Percentiles rank a stretch among this genome's conserved stretches.
Conservation (phyloP, 2,113 vertebrate genomes). For the Lycaon pictus region DNA sequence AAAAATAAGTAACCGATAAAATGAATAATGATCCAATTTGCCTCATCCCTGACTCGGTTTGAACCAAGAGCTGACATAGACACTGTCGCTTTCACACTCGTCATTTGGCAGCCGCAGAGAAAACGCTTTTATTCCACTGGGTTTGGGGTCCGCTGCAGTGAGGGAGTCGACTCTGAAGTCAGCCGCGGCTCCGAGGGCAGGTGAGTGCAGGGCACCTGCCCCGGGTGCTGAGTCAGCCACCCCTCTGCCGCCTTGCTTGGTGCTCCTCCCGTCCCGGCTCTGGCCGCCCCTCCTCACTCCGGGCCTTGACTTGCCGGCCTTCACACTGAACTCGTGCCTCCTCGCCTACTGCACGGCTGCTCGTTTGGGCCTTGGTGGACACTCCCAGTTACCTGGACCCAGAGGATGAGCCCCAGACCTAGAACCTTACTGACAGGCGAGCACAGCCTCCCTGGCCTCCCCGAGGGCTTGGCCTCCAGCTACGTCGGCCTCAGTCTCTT, state of each 20-base stretch:
- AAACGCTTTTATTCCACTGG: background rate
- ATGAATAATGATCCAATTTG: background rate
- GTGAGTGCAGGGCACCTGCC: too few relatives aligned
- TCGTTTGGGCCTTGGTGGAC: background rate
- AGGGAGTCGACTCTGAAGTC: background rate
- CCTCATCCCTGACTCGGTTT: background rate
- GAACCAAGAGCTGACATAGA: background rate
- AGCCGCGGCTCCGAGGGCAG: rapidly evolving
- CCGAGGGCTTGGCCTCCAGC: rapidly evolving
- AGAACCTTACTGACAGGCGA: rapidly evolving
- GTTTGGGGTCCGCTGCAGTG: background rate
- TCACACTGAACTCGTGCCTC: rapidly evolving
- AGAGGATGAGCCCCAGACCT: background rate
- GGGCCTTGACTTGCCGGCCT: rapidly evolving
- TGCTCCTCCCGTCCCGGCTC: background rate
- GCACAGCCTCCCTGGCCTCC: rapidly evolving
- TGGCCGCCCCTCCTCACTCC: rapidly evolving
- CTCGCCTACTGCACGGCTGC: rapidly evolving
- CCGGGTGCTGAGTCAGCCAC: background rate
- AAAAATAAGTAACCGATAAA: slow-evolving; percentile 63
- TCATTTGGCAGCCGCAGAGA: background rate
- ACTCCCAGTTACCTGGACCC: too few relatives aligned
- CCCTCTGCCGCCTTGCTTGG: too few relatives aligned
- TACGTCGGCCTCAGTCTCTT: rapidly evolving
- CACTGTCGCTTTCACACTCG: rapidly evolving